Evolutionary conservation across 2,113 vertebrate species (phyloP).

Genomic region (Oncorhynchus keta): DNA sequence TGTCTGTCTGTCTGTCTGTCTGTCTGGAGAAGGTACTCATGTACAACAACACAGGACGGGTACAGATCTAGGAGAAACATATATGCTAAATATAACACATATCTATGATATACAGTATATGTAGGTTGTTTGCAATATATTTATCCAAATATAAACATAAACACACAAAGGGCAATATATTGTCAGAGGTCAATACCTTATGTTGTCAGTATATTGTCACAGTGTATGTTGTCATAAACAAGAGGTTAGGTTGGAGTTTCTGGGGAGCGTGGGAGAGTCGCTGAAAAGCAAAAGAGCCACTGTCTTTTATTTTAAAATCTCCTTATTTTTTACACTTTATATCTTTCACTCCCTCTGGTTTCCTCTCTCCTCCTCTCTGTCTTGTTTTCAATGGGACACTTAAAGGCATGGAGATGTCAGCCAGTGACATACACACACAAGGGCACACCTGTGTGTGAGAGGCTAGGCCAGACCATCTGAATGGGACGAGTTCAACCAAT

Average conservation of each 20-base stretch:
- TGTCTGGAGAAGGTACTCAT: no score
- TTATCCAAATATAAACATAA: no score
- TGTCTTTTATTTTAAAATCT: conserved; percentile 69
- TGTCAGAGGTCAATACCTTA: no score
- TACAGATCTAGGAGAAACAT: no score
- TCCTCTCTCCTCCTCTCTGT: conserved; percentile 60
- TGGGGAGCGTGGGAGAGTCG: conserved; percentile 72
- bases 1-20: no score
- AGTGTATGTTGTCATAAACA: conserved; percentile 15
- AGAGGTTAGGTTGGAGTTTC: conserved; percentile 44
- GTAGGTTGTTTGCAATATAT: no score
- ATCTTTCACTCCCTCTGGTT: conserved; percentile 64
- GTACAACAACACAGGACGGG: no score
- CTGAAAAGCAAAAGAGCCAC: conserved; percentile 75
- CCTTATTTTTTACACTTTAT: conserved; percentile 74
- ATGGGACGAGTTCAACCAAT: conserved; percentile 71
- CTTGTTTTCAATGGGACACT: conserved; percentile 73
- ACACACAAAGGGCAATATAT: no score
- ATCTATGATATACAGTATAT: no score
- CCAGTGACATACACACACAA: conserved; percentile 52
- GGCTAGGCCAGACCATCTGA: conserved; percentile 53
- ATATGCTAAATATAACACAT: no score
- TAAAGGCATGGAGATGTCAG: conserved; percentile 71
- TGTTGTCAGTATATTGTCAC: background rate
- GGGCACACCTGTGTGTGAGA: conserved; percentile 73